Evolutionary conservation across 2,113 vertebrate species (phyloP), one percentile per base, ranked within the genome.

Genomic region (Cynoglossus semilaevis): DNA sequence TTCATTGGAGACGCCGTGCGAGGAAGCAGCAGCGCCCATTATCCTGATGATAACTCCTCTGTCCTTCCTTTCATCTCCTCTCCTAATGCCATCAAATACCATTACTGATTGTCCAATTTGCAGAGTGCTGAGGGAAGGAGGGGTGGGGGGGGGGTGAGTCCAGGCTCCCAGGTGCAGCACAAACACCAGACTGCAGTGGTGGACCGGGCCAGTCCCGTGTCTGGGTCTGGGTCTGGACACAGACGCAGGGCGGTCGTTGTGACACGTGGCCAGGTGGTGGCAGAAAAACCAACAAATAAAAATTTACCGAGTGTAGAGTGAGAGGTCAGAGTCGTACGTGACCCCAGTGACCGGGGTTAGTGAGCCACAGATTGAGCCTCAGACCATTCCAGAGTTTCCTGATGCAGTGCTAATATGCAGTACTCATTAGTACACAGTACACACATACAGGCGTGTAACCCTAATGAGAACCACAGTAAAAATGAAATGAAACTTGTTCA

Each of bases 21-120:
- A 67, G 71, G 74, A 81, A 74, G 75, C 77, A 45, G 69, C 38
- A 2, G 22, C 63, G 63, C 82, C 82, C 77, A 83, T 87, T 88
- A 85, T 80, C 70, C 76, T 57, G 79, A 70, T 79, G 77, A 74
- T 86, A 76, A 85, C 76, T 70, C 58, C 15, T 85, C 71, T 86
- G 88, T 78, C 85, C 81, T 85, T 85, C 74, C 82, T 87, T 80
- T 88, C 84, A 83, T 88, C 80, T 79, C 68, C 70, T 45, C 71
- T 79, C 76, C 75, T 88, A 86, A 89, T 86, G 81, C 79, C 70
- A 73, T 85, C 87, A 85, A 83, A 90, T 82, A 76, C 76, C 85
- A 85, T 81, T 77, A 79, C 78, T 85, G 83, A 86, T 84, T 84
- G 87, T 86, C 79, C 85, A 87, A 88, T 90, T 88, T 85, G 70